Percentiles rank a stretch among this genome's conserved stretches.
Evolutionary conservation across 2,888 invertebrate genomes (phyloP).

Genomic region (Rhodophaea formosa): DNA sequence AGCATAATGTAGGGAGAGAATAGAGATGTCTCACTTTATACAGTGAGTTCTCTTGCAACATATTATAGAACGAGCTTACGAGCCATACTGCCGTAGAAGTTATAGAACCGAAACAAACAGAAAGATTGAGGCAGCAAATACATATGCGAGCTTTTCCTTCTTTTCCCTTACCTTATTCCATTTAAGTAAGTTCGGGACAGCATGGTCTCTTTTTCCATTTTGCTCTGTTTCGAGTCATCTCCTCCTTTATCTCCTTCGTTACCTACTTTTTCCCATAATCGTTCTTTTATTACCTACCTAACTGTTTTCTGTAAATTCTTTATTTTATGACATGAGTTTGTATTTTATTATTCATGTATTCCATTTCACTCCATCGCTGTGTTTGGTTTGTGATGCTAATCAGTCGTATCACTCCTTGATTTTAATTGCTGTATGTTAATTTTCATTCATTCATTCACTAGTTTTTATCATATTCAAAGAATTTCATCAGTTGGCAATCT

Average conservation of each 20-base stretch:
- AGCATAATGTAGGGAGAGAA: not conserved
- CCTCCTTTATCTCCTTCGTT: no score
- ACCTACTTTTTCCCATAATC: no score
- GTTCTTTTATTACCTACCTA: no score
- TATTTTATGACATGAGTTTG: not conserved
- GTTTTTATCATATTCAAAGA: no score
- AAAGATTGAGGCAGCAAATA: no score
- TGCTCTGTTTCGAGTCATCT: no score
- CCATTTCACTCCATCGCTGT: not conserved
- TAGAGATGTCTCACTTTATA: not conserved
- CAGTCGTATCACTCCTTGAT: not conserved
- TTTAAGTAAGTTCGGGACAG: not conserved
- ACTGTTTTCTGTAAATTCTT: not conserved
- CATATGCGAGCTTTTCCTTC: not conserved
- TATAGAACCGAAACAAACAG: no score
- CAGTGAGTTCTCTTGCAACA: not conserved
- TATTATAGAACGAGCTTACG: not conserved
- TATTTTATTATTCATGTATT: conserved; percentile 4
- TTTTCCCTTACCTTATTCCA: not conserved
- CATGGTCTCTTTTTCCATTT: not conserved
- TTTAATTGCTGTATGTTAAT: not conserved
- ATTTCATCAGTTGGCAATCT: no score
- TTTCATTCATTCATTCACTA: not conserved
- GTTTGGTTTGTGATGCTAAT: conserved; percentile 7
- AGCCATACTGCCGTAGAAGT: no score